A percentile compares a stretch with the other conserved stretches of the same genome.
phyloP scores from a whole-genome alignment of 1,140 invertebrate genomes.

The Catajapyx aquilonaris region DNA sequence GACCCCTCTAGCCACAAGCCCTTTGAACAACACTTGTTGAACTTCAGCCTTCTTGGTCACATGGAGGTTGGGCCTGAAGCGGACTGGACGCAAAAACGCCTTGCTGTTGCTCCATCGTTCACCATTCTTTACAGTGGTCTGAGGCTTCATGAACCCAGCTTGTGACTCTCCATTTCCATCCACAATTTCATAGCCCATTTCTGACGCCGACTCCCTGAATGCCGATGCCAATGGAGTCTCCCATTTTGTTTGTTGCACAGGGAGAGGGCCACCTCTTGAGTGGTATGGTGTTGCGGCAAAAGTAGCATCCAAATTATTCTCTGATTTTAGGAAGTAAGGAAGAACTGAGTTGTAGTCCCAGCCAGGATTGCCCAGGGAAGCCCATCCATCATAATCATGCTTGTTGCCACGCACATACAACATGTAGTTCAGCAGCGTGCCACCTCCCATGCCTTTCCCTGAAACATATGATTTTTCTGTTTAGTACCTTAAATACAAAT shows the following conservation, averaged over 20 bases:
- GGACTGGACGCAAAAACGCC: slow-evolving; percentile 25
- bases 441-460: slow-evolving; percentile 23
- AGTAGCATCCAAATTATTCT: no score
- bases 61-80: slow-evolving; percentile 24
- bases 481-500: no score
- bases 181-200: slow-evolving; percentile 32
- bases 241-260: no score
- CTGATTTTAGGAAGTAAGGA: slow-evolving; percentile 22
- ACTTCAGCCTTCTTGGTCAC: slow-evolving; percentile 22
- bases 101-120: slow-evolving; percentile 24
- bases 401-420: slow-evolving; percentile 33
- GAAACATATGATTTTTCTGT: no score
- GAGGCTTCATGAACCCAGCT: slow-evolving; percentile 15
- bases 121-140: slow-evolving; percentile 30
- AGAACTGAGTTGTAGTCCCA: slow-evolving; percentile 30
- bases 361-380: slow-evolving; percentile 14
- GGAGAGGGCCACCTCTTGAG: no score
- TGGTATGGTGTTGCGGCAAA: no score
- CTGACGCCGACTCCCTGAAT: slow-evolving; percentile 22
- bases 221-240: slow-evolving; percentile 13
- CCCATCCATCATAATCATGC: slow-evolving; percentile 34
- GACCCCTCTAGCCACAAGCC: slow-evolving; percentile 25
- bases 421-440: slow-evolving; percentile 31
- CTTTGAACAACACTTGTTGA: slow-evolving; percentile 26
- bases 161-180: slow-evolving; percentile 18